Conservation (phyloP, 2,797 vertebrate species). For the Neosilurus mollespiculum region DNA sequence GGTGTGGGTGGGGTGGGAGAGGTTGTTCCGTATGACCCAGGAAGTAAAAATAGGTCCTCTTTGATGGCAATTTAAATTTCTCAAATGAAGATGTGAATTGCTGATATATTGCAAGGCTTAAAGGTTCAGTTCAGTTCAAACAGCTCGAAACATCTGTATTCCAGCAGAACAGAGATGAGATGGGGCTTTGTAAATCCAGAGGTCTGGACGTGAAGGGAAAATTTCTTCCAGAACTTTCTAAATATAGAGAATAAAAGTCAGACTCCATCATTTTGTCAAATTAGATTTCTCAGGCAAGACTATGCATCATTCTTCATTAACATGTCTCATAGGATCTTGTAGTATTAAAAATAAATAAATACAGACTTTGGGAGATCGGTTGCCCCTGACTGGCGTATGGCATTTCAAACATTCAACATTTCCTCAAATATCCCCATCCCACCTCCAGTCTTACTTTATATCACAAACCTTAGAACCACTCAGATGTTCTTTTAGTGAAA, state of each 20-base stretch:
- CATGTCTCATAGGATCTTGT: neutral
- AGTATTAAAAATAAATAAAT: neutral
- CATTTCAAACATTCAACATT: too few species aligned
- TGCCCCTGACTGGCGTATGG: neutral
- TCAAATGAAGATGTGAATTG: neutral
- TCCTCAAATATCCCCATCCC: neutral
- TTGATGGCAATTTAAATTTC: conserved; percentile 5
- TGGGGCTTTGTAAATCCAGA: conserved; percentile 20
- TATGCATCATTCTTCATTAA: neutral
- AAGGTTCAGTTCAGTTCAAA: conserved; percentile 23
- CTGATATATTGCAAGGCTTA: conserved; percentile 18
- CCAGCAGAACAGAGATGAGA: conserved; percentile 11
- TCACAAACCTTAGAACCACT: neutral
- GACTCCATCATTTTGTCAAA: conserved; percentile 13
- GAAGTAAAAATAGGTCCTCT: neutral
- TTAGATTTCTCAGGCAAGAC: conserved; percentile 7
- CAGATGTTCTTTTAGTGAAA: neutral
- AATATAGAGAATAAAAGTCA: conserved; percentile 31
- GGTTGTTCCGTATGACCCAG: neutral
- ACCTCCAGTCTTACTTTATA: neutral
- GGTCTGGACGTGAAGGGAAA: conserved; percentile 5
- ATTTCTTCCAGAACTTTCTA: conserved; percentile 30
- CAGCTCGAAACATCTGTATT: conserved; percentile 25
- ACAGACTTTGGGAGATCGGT: neutral
- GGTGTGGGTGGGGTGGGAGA: too few species aligned